Evolutionary conservation across 2,113 vertebrate genomes (phyloP), one percentile per base, ranked within the genome.

Genomic region (Panthera tigris): DNA sequence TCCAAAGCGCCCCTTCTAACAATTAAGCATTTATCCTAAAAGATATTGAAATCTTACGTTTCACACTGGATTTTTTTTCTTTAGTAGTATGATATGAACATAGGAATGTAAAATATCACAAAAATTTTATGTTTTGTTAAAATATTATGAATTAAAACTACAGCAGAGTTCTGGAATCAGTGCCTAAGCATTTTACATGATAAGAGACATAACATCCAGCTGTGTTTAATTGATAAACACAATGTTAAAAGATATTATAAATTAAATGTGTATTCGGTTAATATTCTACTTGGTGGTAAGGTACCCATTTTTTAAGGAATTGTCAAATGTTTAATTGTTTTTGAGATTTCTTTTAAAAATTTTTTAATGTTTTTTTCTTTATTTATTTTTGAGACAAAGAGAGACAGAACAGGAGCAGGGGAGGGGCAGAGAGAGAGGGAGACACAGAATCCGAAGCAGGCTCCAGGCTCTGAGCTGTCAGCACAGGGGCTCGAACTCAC

Each of bases 151-250:
- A 65, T 80, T 96, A 36, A 82, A 93, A 66, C 7, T 55, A 29
- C 11, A 29, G 76, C 13, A 65, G 5, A 83, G 2, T 91, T 92
- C 18, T 74, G 15, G 3, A 85, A 82, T 89, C 39, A 66, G 8
- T 36, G 55, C 21, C 36, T 99, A 29, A 73, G 15, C 3, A 63
- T 45, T 39, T 76, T 96, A 29, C 6, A 87, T 73, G 39, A 36
- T 25, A 78, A 92, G 63, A 41, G 69, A 55, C 81, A 83, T 48
- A 89, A n/a, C 3, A 61, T n/a, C 5, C 5, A 89, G 13, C n/a
- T 66, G 33, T 41, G 78, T 78, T 52, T 57, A 25, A 76, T 61
- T 73, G 80, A 7, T 27, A 39, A 39, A 39, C 39, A 39, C 39
- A 39, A 71, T 15, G 33, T 86, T 68, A 91, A 48, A 65, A 85